phyloP scores from a whole-genome alignment of 2,797 vertebrate genomes.

The Xyrichtys novacula region DNA sequence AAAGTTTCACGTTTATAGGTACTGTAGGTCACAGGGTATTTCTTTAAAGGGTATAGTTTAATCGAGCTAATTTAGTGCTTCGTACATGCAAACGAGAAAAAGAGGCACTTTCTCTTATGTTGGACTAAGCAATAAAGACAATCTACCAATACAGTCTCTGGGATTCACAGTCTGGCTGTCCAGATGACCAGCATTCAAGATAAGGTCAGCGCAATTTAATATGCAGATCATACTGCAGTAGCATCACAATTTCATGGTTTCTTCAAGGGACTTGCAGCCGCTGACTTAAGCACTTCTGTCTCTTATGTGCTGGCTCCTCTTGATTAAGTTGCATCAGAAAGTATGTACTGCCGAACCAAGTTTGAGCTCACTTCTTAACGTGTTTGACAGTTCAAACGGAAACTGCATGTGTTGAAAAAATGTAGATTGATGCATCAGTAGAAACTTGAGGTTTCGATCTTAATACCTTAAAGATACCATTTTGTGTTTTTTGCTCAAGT shows the following conservation, averaged over 20 bases:
- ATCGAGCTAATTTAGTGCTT: conserved; percentile 27
- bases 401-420: conserved; percentile 3
- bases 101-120: conserved; percentile 21
- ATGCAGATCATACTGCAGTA: conserved; percentile 79
- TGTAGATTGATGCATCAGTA: background rate
- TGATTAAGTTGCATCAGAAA: conserved; percentile 63
- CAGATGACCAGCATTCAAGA: conserved; percentile 66
- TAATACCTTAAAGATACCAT: background rate
- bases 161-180: conserved; percentile 36
- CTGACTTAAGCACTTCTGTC: conserved; percentile 79
- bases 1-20: conserved; percentile 18
- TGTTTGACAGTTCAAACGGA: conserved; percentile 28
- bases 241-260: conserved; percentile 75
- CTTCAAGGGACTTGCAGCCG: conserved; percentile 70
- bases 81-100: conserved; percentile 32
- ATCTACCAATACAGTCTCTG: conserved; percentile 37
- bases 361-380: conserved; percentile 31
- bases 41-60: conserved; percentile 1
- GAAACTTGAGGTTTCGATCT: background rate
- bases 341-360: conserved; percentile 51
- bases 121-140: conserved; percentile 46
- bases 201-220: conserved; percentile 78
- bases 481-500: conserved; percentile 2
- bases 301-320: conserved; percentile 56
- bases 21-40: conserved; percentile 4